A percentile compares a stretch with the other conserved stretches of the same genome.
Evolutionary conservation across 1,140 invertebrate genomes (phyloP).

Genomic region (Trichonephila clavipes): DNA sequence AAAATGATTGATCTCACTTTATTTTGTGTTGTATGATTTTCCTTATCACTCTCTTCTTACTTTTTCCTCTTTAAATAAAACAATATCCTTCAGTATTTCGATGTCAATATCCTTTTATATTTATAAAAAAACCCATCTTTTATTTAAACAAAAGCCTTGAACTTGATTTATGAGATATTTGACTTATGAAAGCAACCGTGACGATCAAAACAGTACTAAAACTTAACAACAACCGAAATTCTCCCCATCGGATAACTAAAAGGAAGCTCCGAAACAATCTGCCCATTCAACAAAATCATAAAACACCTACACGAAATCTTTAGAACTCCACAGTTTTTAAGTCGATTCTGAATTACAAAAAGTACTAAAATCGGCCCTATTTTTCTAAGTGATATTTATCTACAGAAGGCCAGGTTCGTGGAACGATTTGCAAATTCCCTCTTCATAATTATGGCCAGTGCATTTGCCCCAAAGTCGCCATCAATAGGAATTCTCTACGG

Average conservation of each 20-base stretch:
- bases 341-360: neutral
- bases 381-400: constrained; percentile 24
- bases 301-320: constrained; percentile 21
- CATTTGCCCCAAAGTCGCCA: neutral
- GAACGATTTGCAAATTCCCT: constrained; percentile 5
- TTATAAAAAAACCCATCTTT: too few relatives aligned
- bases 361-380: neutral
- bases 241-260: neutral
- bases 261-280: neutral
- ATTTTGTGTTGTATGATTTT: too few relatives aligned
- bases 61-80: too few relatives aligned
- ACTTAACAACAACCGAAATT: neutral
- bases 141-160: neutral
- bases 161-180: constrained; percentile 25
- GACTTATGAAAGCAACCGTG: constrained; percentile 8
- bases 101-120: too few relatives aligned
- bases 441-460: neutral
- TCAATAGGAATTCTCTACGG: neutral
- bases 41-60: too few relatives aligned
- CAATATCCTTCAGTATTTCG: too few relatives aligned
- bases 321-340: neutral
- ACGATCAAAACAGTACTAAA: neutral
- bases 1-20: too few relatives aligned
- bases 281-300: neutral
- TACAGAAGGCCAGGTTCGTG: constrained; percentile 19